Base-by-base conservation (phyloP, 1,140 invertebrate species). In the Plectrocnemia conspersa region DNA sequence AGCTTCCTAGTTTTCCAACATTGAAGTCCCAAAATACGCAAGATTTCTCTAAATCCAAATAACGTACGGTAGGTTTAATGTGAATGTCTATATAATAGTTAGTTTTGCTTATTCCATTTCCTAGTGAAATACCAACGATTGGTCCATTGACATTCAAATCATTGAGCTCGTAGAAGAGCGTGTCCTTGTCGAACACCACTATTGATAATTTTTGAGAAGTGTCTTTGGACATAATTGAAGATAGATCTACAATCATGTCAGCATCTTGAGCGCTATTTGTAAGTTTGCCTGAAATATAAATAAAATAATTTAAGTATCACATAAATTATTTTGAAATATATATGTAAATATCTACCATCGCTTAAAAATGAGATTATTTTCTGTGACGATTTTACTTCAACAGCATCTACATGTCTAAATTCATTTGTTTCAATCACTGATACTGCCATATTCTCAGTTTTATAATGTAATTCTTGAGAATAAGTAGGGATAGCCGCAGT, bases 11-110 rank as follows among this genome's bases (percentile, higher is more conserved):
- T n/a, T 53, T 52, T 7, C 57, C 63, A 49, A 67, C 61, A 3
- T 65, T 64, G 61, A 76, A 75, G 18, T 73, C 59, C 74, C 74
- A 76, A 59, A 64, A 76, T 0, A 65, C 73, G 40, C 74, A 50
- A 15, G 22, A 10, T 32, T 11, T 16, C 19, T 38, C 13, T 50
- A 38, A 9, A 21, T 33, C 18, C 6, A 36, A 13, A 36, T 6
- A 36, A 36, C 3, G 16, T 36, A 13, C 4, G 33, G 16, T 7
- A 36, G 67, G 21, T 70, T 58, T 56, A 2, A 63, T 32, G 19
- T 72, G 67, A 24, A 74, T 71, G 42, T 73, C 68, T 22, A 74
- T 66, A 4, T 64, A 64, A 68, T 74, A 66, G 11, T 65, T 67
- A 4, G 55, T 35, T 0, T 59, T 49, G 35, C 72, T 71, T 3